These are phyloP conservation scores for Melitaea athalia DNA, from an alignment of 2,888 invertebrate genomes.

Conservation along the genomic window DNA sequence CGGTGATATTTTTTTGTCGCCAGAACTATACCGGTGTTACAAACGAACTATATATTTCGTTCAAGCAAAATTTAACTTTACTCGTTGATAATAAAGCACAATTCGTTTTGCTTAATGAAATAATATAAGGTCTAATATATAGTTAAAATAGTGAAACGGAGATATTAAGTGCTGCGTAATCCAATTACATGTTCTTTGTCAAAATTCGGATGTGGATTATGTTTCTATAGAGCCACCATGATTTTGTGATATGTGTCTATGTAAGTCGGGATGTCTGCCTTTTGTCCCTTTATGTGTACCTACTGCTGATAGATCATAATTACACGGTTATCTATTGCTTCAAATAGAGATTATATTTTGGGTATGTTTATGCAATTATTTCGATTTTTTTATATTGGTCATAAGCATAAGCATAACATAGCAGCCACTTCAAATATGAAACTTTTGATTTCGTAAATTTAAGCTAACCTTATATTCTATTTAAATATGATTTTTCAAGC, in stretches of 20 bases:
- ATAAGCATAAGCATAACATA: too few relatives aligned
- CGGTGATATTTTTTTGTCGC: constrained; percentile 82
- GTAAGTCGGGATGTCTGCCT: constrained; percentile 68
- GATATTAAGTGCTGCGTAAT: constrained; percentile 79
- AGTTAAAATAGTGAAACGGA: constrained; percentile 64
- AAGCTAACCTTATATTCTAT: too few relatives aligned
- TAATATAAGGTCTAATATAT: constrained; percentile 50
- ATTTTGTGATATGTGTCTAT: constrained; percentile 66
- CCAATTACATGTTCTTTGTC: constrained; percentile 80
- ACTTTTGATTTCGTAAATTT: too few relatives aligned
- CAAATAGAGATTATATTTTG: not conserved
- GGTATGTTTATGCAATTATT: not conserved
- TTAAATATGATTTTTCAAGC: not conserved
- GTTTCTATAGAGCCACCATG: constrained; percentile 74
- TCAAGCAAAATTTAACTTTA: constrained; percentile 31
- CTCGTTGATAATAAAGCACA: not conserved
- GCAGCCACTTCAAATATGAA: too few relatives aligned
- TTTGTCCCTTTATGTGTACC: constrained; percentile 64
- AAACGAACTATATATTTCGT: constrained; percentile 31
- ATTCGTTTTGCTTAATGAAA: constrained; percentile 14
- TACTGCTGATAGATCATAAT: constrained; percentile 53
- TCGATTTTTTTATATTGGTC: too few relatives aligned
- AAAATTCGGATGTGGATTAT: constrained; percentile 79
- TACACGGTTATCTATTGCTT: constrained; percentile 50
- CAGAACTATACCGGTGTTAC: constrained; percentile 53